Evolutionary conservation across 2,113 vertebrate species (phyloP).

Genomic region (Hiodon tergisus): DNA sequence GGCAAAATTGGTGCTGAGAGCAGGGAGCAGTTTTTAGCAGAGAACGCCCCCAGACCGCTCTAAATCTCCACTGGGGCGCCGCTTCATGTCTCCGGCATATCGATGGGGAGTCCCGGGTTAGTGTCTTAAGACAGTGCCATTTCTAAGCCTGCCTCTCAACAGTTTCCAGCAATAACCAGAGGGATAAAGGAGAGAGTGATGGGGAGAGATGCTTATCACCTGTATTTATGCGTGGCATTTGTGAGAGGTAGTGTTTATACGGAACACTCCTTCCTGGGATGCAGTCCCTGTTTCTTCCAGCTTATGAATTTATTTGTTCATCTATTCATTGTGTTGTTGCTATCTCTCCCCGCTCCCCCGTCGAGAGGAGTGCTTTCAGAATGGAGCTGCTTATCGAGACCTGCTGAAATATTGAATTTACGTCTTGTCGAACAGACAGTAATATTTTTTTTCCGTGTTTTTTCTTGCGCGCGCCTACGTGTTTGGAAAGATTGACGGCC

Average conservation of each 20-base stretch:
- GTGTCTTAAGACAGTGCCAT: background rate
- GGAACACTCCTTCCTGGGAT: background rate
- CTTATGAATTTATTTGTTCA: slow-evolving; percentile 22
- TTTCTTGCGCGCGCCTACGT: background rate
- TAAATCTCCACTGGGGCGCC: too few relatives aligned
- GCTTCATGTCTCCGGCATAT: background rate
- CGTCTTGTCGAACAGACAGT: slow-evolving; percentile 8
- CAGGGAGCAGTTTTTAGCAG: too few relatives aligned
- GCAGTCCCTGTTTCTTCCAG: background rate
- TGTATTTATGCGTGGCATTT: slow-evolving; percentile 7
- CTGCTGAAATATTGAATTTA: slow-evolving; percentile 20
- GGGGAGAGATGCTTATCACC: slow-evolving; percentile 14
- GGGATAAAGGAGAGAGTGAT: slow-evolving; percentile 7
- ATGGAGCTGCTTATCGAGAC: slow-evolving; percentile 27
- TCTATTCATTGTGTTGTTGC: slow-evolving; percentile 14
- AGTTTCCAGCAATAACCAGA: slow-evolving; percentile 13
- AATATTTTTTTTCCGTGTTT: background rate
- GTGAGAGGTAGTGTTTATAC: slow-evolving; percentile 15
- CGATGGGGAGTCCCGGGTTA: background rate
- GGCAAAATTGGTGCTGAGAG: too few relatives aligned
- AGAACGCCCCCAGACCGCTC: too few relatives aligned
- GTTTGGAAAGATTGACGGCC: background rate
- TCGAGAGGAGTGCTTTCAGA: slow-evolving; percentile 7
- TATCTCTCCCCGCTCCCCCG: slow-evolving; percentile 9
- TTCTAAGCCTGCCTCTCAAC: background rate